Conservation (phyloP, 1,140 invertebrate genomes). For the Asbolus verrucosus region DNA sequence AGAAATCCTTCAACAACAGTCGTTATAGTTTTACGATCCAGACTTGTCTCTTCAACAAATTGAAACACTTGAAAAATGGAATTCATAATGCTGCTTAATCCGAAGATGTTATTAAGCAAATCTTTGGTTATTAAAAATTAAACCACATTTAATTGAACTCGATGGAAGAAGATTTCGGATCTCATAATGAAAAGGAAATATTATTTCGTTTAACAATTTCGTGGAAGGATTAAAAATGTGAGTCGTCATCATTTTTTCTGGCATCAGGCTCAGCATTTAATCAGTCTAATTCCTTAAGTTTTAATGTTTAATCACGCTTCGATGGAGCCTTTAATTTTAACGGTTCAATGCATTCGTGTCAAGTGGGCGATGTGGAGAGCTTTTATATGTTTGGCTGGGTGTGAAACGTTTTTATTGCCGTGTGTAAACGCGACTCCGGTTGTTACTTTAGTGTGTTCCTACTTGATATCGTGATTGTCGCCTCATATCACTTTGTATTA, state of each 20-base stretch:
- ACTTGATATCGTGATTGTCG: not conserved
- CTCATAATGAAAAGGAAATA: slow-evolving; percentile 21
- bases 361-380: not conserved
- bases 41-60: too few species aligned
- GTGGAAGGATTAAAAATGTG: not conserved
- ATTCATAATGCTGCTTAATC: not conserved
- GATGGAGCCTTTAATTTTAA: not conserved
- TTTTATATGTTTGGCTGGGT: slow-evolving; percentile 8
- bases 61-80: not conserved
- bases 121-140: slow-evolving; percentile 19
- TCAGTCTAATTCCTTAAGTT: slow-evolving; percentile 11
- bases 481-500: slow-evolving; percentile 1
- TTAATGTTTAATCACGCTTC: not conserved
- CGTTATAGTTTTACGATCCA: too few species aligned
- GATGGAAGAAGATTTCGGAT: not conserved
- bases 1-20: not conserved
- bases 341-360: not conserved
- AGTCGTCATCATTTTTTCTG: slow-evolving; percentile 10
- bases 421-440: slow-evolving; percentile 5
- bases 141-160: not conserved
- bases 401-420: slow-evolving; percentile 23
- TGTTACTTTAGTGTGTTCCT: slow-evolving; percentile 8
- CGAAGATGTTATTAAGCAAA: not conserved
- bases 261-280: not conserved
- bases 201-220: slow-evolving; percentile 1